A percentile compares a stretch with the other conserved stretches of the same genome.
Evolutionary conservation across 37 sponge, comb jelly and placozoan genomes (phyloP).

Genomic region (Dysidea cf. avara): DNA sequence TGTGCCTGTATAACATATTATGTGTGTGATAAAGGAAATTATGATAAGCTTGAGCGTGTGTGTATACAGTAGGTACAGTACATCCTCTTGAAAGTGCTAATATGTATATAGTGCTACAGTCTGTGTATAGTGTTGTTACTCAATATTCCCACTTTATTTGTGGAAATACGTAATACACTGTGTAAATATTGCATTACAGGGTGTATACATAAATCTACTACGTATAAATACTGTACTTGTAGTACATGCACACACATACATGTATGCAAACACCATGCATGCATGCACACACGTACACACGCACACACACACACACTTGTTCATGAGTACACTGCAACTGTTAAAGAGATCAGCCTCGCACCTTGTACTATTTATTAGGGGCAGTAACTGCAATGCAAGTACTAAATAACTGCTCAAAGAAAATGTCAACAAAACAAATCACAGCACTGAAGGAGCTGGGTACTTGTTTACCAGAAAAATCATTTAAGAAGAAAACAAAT

Average conservation of each 20-base stretch:
- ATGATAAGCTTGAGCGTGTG: too few species aligned
- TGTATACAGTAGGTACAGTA: too few species aligned
- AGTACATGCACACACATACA: not conserved
- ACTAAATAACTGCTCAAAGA: constrained; percentile 18
- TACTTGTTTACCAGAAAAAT: constrained; percentile 36
- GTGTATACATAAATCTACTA: too few species aligned
- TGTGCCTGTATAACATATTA: too few species aligned
- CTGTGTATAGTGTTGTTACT: too few species aligned
- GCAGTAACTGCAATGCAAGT: too few species aligned
- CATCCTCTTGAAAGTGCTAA: too few species aligned
- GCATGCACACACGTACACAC: not conserved
- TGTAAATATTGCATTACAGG: too few species aligned
- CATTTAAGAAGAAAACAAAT: constrained; percentile 31
- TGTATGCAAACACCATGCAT: not conserved
- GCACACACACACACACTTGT: constrained; percentile 12
- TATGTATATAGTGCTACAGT: too few species aligned
- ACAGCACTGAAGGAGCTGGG: constrained; percentile 44
- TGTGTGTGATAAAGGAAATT: too few species aligned
- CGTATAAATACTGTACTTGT: not conserved
- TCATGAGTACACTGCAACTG: constrained; percentile 12
- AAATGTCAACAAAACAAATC: constrained; percentile 11
- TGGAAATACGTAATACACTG: too few species aligned
- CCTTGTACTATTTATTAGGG: not conserved
- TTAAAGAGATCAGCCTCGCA: not conserved
- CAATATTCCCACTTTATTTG: too few species aligned